Base-by-base conservation (phyloP, 2,888 invertebrate genomes). In the Phortica magna region DNA sequence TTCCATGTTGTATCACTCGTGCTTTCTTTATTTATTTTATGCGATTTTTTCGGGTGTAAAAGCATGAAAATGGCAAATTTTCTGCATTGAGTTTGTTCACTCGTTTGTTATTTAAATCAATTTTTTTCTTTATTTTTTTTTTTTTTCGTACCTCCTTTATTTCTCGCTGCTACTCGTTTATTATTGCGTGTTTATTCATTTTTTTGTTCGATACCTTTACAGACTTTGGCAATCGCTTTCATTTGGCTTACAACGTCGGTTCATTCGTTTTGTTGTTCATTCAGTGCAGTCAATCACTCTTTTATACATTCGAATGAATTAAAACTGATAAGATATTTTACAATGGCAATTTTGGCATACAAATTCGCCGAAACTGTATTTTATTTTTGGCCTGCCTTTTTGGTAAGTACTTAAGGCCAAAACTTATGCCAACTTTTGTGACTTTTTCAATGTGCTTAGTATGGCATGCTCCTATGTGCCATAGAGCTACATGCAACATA, bases 31-130 rank as follows among this genome's bases (percentile, higher is more conserved):
- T 71, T 55, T 55, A 55, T 71, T 71, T 55, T 71, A 71, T 71
- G 39, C 70, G 70, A 71, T 53, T 78, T 81, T 55, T 78, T 79
- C 77, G 76, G 77, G 80, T 75, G 77, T 77, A 77, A 80, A 83
- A 83, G 83, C 89, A 88, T 89, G 84, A 88, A 89, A 86, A 89
- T 87, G 87, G 87, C 86, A 89, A 89, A 89, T 82, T 84, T 89
- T 82, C 81, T 81, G 83, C 83, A 85, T 87, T 79, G 78, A 81
- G 74, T 82, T 81, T 80, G 74, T 77, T 80, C 80, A 80, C 79
- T 81, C 81, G 80, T 75, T 75, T 75, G 67, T 75, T 75, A 75
- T 75, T 75, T 75, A 75, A 82, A 82, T 82, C 81, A 82, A 82
- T 82, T 80, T 79, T 81, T 80, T 68, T n/a, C n/a, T n/a, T n/a